These are phyloP conservation scores for Xenopus borealis DNA, from an alignment of 2,113 vertebrate genomes.

Conservation along the genomic window DNA sequence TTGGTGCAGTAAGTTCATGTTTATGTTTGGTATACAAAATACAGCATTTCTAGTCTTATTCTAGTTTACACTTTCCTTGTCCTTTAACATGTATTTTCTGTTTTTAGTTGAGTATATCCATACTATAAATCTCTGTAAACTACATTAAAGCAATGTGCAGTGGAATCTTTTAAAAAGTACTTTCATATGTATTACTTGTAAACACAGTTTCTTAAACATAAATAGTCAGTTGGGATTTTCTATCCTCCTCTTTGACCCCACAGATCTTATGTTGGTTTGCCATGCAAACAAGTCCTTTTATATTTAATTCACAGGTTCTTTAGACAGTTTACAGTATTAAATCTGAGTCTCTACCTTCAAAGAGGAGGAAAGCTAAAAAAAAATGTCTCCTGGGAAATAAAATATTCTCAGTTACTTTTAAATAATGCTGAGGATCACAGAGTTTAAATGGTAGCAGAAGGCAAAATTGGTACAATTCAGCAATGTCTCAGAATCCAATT, in stretches of 20 bases:
- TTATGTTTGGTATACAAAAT: too few relatives aligned
- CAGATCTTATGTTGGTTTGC: constrained; percentile 20
- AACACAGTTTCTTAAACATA: constrained; percentile 25
- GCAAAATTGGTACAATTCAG: constrained; percentile 22
- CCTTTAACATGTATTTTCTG: neutral
- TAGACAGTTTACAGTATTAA: constrained; percentile 38
- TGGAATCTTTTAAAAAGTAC: neutral
- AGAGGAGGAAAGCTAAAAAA: constrained; percentile 20
- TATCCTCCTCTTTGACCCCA: constrained; percentile 20
- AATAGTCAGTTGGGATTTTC: constrained; percentile 21
- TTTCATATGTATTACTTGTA: constrained; percentile 13
- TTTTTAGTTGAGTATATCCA: too few relatives aligned
- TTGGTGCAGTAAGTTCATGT: too few relatives aligned
- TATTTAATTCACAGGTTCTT: constrained; percentile 27
- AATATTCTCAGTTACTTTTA: constrained; percentile 36
- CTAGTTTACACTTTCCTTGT: too few relatives aligned
- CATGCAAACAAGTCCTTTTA: constrained; percentile 33
- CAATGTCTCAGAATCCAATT: constrained; percentile 12
- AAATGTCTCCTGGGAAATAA: constrained; percentile 25
- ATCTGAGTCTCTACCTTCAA: constrained; percentile 25
- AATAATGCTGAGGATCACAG: constrained; percentile 32
- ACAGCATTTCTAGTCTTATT: too few relatives aligned
- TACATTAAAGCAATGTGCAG: neutral
- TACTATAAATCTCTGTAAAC: neutral
- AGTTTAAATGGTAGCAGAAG: constrained; percentile 18